These are phyloP conservation scores for Phalloptychus januarius DNA, from an alignment of 2,797 vertebrate species.

Conservation along the genomic window DNA sequence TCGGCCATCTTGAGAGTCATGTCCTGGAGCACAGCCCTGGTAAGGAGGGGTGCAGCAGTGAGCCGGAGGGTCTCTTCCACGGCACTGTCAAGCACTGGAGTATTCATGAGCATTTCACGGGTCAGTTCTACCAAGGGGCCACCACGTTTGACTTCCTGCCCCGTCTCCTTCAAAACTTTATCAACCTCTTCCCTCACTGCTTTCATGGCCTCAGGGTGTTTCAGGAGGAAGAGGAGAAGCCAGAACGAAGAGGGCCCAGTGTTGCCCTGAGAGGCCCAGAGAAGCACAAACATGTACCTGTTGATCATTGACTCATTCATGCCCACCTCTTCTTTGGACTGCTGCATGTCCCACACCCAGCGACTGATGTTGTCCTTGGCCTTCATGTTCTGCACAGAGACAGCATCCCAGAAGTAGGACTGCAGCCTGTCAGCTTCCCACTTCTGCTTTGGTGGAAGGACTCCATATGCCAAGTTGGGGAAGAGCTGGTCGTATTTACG, in stretches of 20 bases:
- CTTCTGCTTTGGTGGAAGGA: constrained; percentile 80
- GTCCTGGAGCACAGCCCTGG: constrained; percentile 80
- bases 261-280: constrained; percentile 94
- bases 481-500: constrained; percentile 89
- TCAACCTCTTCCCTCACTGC: constrained; percentile 84
- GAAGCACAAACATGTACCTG: constrained; percentile 87
- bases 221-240: constrained; percentile 90
- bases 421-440: constrained; percentile 78
- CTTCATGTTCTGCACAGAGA: constrained; percentile 76
- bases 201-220: constrained; percentile 86
- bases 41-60: constrained; percentile 80
- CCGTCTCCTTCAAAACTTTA: constrained; percentile 71
- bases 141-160: constrained; percentile 68
- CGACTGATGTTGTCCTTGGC: constrained; percentile 84
- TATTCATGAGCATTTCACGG: constrained; percentile 81
- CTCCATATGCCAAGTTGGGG: constrained; percentile 82
- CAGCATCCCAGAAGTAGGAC: constrained; percentile 78
- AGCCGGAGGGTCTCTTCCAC: constrained; percentile 89
- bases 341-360: constrained; percentile 84
- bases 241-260: constrained; percentile 90
- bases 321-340: constrained; percentile 67
- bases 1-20: constrained; percentile 77
- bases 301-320: constrained; percentile 78
- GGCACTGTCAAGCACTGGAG: constrained; percentile 86
- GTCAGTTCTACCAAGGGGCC: constrained; percentile 75